Evolutionary conservation across 1,140 invertebrate species (phyloP), one percentile per base, ranked within the genome.

Genomic region (Anastrepha ludens): DNA sequence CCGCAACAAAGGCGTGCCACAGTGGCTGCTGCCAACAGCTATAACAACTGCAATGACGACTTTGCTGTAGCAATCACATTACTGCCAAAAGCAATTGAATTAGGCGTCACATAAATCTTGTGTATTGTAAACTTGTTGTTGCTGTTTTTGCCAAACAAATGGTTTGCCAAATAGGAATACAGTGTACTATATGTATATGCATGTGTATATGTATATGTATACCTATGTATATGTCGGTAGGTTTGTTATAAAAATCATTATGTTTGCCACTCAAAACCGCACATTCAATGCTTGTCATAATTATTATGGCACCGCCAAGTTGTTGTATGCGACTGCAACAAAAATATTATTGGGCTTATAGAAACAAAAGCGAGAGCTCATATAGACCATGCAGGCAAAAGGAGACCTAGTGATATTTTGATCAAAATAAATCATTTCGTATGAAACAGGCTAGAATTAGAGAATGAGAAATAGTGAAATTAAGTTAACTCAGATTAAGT

Each of bases 21-120:
- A 81, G 74, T 81, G 74, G 74, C n/a, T 81, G 20, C 11, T 81
- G 74, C 47, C 74, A 55, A 81, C 15, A 41, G 41, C 67, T 17
- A 8, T 15, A n/a, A n/a, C 67, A 74, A 74, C 6, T 3, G 20
- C 17, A 55, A 55, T 1, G 55, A 55, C 47, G 55, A 55, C 47
- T 81, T 81, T 41, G 15, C 17, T 55, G 74, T 47, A n/a, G 74
- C 47, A 81, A 81, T 81, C 74, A 81, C 74, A 81, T 81, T 81
- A 81, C 7, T 81, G 74, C 74, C 74, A 81, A 81, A 81, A 81
- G 74, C 74, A 81, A 81, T 81, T 81, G 74, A 81, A 81, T 81
- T 81, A 81, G 74, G 74, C 74, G 44, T 81, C 74, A 58, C 74
- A 81, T 81, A 81, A 81, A 81, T 81, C 50, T 50, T 39, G 29